These are phyloP conservation scores for Melanotaenia trifasciata DNA, from an alignment of 2,797 vertebrate genomes.

Conservation along the genomic window DNA sequence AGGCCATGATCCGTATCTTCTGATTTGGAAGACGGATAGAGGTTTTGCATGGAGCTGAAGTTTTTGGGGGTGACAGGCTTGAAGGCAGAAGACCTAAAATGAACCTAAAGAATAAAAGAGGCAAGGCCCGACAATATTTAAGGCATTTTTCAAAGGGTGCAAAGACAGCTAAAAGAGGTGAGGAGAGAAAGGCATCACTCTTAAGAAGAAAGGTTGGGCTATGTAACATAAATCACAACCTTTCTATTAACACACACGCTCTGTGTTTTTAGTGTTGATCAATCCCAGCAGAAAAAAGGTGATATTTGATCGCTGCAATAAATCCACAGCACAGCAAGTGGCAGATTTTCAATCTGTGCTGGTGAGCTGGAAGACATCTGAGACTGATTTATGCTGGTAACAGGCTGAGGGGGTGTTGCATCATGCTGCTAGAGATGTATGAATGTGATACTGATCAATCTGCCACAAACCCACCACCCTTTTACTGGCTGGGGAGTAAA, in stretches of 20 bases:
- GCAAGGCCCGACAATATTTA: not conserved
- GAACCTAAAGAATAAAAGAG: constrained; percentile 78
- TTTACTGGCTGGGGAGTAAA: constrained; percentile 31
- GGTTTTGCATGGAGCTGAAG: constrained; percentile 94
- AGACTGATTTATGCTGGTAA: constrained; percentile 62
- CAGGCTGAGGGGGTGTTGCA: constrained; percentile 24
- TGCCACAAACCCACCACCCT: constrained; percentile 26
- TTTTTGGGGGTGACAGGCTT: constrained; percentile 90
- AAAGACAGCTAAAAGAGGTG: not conserved
- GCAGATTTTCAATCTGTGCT: constrained; percentile 44
- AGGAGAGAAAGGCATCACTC: not conserved
- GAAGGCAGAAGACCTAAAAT: constrained; percentile 92
- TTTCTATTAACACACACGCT: constrained; percentile 50
- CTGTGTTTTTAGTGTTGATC: constrained; percentile 48
- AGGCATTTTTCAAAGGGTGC: constrained; percentile 1
- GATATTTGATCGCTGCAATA: constrained; percentile 65
- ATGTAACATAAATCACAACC: constrained; percentile 44
- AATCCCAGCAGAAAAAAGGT: constrained; percentile 43
- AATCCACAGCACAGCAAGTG: constrained; percentile 49
- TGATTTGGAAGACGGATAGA: constrained; percentile 89
- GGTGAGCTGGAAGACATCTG: constrained; percentile 29
- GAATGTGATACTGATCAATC: constrained; percentile 52
- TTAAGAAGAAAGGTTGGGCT: constrained; percentile 3
- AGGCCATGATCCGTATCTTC: constrained; percentile 89
- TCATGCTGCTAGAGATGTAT: constrained; percentile 37